A percentile compares a stretch with the other conserved stretches of the same genome.
These are phyloP conservation scores for Acinonyx jubatus DNA, from an alignment of 2,113 vertebrate species.

Conservation along the genomic window DNA sequence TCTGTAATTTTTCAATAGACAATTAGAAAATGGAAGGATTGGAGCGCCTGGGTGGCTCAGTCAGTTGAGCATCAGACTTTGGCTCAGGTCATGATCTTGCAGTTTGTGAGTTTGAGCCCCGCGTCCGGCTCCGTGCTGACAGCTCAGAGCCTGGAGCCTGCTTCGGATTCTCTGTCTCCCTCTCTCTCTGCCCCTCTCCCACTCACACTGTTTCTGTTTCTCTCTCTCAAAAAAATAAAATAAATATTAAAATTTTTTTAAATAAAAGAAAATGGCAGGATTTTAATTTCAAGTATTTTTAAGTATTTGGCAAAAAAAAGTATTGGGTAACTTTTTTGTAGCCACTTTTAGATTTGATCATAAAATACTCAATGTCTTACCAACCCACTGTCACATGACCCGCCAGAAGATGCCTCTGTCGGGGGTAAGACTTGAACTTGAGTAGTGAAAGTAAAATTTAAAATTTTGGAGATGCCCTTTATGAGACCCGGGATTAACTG, in stretches of 20 bases:
- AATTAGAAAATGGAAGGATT: not conserved
- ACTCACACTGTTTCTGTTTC: too few relatives aligned
- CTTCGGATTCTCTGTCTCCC: too few relatives aligned
- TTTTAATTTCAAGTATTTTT: not conserved
- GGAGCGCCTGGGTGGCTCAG: too few relatives aligned
- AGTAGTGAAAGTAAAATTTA: not conserved
- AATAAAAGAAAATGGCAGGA: not conserved
- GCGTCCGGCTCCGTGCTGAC: too few relatives aligned
- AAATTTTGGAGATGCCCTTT: not conserved
- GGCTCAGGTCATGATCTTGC: too few relatives aligned
- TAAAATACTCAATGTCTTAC: not conserved
- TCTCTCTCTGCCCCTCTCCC: too few relatives aligned
- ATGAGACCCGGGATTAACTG: not conserved
- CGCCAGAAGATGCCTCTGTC: not conserved
- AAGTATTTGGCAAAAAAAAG: not conserved
- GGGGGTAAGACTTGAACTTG: not conserved
- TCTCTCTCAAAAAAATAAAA: too few relatives aligned
- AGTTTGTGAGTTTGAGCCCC: too few relatives aligned
- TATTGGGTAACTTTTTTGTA: not conserved
- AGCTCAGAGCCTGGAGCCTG: too few relatives aligned
- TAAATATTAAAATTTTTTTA: not conserved
- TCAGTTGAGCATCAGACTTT: too few relatives aligned
- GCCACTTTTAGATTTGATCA: not conserved
- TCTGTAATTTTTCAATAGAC: not conserved
- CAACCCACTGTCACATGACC: not conserved